These are phyloP conservation scores for Yponomeuta cagnagella DNA, from an alignment of 2,888 invertebrate species.

Conservation along the genomic window DNA sequence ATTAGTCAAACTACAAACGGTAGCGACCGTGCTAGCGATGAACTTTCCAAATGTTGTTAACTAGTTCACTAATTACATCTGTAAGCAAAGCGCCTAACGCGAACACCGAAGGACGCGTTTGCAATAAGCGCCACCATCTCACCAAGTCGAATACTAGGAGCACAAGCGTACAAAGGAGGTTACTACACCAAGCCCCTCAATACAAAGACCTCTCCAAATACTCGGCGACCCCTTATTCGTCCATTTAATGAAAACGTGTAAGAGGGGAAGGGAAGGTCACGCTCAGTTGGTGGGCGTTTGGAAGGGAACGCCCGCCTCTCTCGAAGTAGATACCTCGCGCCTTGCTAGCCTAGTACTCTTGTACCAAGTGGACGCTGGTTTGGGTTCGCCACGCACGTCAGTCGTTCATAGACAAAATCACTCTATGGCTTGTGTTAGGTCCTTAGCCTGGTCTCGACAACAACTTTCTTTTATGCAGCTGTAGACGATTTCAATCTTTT, in stretches of 20 bases:
- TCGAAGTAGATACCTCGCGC: constrained; percentile 18
- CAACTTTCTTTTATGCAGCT: too few species aligned
- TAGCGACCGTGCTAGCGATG: background rate
- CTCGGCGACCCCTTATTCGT: constrained; percentile 19
- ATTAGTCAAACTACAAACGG: background rate
- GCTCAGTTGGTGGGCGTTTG: constrained; percentile 51
- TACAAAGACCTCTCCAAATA: constrained; percentile 39
- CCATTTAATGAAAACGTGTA: background rate
- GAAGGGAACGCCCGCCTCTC: constrained; percentile 66
- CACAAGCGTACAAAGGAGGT: constrained; percentile 44
- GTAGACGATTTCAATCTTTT: background rate
- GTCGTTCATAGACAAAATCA: background rate
- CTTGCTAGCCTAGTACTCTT: constrained; percentile 63
- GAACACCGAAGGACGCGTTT: background rate
- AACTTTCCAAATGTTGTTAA: background rate
- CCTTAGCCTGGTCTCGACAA: too few species aligned
- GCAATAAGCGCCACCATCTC: constrained; percentile 26
- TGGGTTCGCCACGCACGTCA: constrained; percentile 11
- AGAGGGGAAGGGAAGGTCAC: constrained; percentile 51
- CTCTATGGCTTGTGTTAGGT: background rate
- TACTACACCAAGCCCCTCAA: constrained; percentile 34
- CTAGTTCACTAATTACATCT: background rate
- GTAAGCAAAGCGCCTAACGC: background rate
- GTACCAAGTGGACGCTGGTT: constrained; percentile 41
- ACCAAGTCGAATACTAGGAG: constrained; percentile 52